These are phyloP conservation scores for Pristis pectinata DNA, from an alignment of 2,797 vertebrate genomes.

Conservation along the genomic window DNA sequence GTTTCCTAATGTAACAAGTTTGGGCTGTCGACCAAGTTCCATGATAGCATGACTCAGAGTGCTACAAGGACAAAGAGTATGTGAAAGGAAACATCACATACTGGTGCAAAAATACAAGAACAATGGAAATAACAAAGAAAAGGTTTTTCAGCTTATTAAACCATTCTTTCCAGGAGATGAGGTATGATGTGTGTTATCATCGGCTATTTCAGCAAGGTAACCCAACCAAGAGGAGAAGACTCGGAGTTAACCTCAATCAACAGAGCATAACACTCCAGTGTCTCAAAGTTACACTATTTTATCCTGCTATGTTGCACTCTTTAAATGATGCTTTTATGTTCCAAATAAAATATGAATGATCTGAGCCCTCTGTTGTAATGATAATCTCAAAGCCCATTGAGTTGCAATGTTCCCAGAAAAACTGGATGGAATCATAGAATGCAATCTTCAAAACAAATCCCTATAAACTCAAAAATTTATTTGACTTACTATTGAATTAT, in stretches of 20 bases:
- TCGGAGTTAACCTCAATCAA: background rate
- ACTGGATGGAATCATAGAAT: background rate
- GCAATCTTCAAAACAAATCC: background rate
- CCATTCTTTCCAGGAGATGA: background rate
- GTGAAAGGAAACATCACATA: background rate
- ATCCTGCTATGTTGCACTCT: background rate
- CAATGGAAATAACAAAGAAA: background rate
- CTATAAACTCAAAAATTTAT: background rate
- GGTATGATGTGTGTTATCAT: background rate
- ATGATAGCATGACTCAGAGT: constrained; percentile 16
- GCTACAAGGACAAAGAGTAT: background rate
- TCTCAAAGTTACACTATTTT: background rate
- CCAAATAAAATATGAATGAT: background rate
- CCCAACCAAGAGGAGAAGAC: background rate
- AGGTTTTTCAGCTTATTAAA: background rate
- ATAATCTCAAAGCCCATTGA: background rate
- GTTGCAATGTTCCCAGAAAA: background rate
- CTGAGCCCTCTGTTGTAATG: too few relatives aligned
- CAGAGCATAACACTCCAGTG: background rate
- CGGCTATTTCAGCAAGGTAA: background rate
- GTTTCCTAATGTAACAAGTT: constrained; percentile 18
- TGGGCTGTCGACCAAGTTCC: constrained; percentile 8
- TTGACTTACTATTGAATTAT: background rate
- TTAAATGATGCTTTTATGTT: background rate
- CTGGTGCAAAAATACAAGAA: background rate